These are phyloP conservation scores for Xanthorhoe designata DNA, from an alignment of 2,888 invertebrate species.

Conservation along the genomic window DNA sequence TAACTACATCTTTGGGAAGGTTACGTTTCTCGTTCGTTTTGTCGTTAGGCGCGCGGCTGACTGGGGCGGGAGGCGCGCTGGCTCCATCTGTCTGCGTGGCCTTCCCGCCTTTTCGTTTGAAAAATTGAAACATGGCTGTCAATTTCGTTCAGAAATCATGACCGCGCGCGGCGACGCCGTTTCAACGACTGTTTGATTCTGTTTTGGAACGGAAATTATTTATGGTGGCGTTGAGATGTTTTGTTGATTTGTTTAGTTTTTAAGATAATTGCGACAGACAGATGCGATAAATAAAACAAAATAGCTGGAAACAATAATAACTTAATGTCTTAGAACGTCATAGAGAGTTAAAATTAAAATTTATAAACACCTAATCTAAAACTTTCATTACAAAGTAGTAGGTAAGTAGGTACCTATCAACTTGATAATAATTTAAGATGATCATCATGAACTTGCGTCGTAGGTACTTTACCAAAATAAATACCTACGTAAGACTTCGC, in stretches of 20 bases:
- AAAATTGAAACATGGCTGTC: conserved; percentile 78
- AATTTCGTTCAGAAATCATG: conserved; percentile 61
- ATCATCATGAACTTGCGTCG: too few species aligned
- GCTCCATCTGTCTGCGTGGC: conserved; percentile 63
- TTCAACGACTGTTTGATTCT: conserved; percentile 54
- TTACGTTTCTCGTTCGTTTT: conserved; percentile 53
- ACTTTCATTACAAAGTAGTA: too few species aligned
- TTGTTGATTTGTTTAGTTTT: conserved; percentile 35
- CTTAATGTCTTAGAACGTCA: neutral
- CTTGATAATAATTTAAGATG: too few species aligned
- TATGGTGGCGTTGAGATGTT: conserved; percentile 36
- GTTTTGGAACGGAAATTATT: conserved; percentile 42
- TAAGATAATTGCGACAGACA: conserved; percentile 1
- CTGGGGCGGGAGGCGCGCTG: conserved; percentile 56
- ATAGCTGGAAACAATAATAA: conserved; percentile 1
- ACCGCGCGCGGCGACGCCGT: conserved; percentile 58
- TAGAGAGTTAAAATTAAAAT: too few species aligned
- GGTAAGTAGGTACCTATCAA: too few species aligned
- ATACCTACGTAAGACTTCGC: too few species aligned
- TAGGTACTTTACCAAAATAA: too few species aligned
- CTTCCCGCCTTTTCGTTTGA: conserved; percentile 80
- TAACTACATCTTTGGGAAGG: conserved; percentile 78
- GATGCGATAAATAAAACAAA: neutral
- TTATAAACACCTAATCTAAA: too few species aligned
- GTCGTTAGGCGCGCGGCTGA: conserved; percentile 68